Evolutionary conservation across 2,797 vertebrate genomes (phyloP).

Genomic region (Catostomus latipinnis): DNA sequence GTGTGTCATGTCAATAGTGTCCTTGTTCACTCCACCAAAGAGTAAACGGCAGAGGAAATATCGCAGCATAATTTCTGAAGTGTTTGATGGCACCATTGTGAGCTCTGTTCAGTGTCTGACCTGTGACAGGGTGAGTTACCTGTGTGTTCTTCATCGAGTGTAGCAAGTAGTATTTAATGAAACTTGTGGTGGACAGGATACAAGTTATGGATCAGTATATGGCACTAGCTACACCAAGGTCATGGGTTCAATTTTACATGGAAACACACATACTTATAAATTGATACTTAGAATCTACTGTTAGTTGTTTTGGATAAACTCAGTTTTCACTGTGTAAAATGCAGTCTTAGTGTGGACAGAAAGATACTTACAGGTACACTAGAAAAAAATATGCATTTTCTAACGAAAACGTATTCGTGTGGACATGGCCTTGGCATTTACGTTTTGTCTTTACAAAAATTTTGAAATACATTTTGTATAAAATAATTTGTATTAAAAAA

Average conservation of each 20-base stretch:
- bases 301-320: background rate
- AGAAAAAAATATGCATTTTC: too few relatives aligned
- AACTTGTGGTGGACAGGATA: background rate
- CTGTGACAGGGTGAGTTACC: slow-evolving; percentile 90
- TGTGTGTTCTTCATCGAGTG: background rate
- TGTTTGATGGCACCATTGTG: slow-evolving; percentile 97
- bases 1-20: slow-evolving; percentile 66
- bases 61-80: slow-evolving; percentile 94
- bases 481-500: too few relatives aligned
- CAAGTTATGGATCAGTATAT: background rate
- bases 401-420: too few relatives aligned
- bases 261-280: too few relatives aligned
- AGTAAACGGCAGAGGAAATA: slow-evolving; percentile 94
- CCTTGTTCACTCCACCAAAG: slow-evolving; percentile 84
- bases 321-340: too few relatives aligned
- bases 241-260: background rate
- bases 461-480: too few relatives aligned
- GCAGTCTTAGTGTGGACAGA: too few relatives aligned
- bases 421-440: too few relatives aligned
- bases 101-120: slow-evolving; percentile 99
- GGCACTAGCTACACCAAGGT: background rate
- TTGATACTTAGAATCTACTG: background rate
- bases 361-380: too few relatives aligned
- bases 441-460: too few relatives aligned
- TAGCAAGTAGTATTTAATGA: background rate